Evolutionary conservation across 1,140 invertebrate genomes (phyloP).

Genomic region (Lordiphosa stackelbergi): DNA sequence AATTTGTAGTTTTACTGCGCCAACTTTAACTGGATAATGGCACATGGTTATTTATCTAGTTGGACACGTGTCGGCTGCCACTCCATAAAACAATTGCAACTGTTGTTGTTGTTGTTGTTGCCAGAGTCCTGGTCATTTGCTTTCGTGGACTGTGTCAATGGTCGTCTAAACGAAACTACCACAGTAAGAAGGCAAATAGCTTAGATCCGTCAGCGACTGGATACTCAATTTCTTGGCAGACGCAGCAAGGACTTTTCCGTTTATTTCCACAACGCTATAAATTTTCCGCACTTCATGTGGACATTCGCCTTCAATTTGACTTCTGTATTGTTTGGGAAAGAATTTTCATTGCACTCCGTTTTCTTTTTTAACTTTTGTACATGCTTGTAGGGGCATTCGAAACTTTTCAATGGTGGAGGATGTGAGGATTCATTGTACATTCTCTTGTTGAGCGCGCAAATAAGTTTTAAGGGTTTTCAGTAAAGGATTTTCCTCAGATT

Average conservation of each 20-base stretch:
- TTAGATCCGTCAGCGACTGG: constrained; percentile 9
- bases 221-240: too few species aligned
- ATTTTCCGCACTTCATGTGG: constrained; percentile 26
- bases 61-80: constrained; percentile 53
- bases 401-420: too few species aligned
- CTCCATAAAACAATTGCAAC: constrained; percentile 17
- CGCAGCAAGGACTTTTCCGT: not conserved
- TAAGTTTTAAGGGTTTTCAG: too few species aligned
- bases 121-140: constrained; percentile 32
- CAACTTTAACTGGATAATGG: constrained; percentile 27
- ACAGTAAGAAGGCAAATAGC: constrained; percentile 24
- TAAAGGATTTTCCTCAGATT: too few species aligned
- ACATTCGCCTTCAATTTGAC: constrained; percentile 45
- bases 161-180: constrained; percentile 3
- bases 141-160: constrained; percentile 47
- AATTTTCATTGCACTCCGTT: constrained; percentile 24
- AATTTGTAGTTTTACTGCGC: constrained; percentile 47
- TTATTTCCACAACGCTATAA: constrained; percentile 31
- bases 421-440: too few species aligned
- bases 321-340: constrained; percentile 10
- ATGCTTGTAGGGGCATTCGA: too few species aligned
- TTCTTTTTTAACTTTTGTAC: not conserved
- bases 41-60: constrained; percentile 37
- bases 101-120: constrained; percentile 7
- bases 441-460: too few species aligned